Base-by-base conservation (phyloP, 2,888 invertebrate genomes). In the Apamea crenata region DNA sequence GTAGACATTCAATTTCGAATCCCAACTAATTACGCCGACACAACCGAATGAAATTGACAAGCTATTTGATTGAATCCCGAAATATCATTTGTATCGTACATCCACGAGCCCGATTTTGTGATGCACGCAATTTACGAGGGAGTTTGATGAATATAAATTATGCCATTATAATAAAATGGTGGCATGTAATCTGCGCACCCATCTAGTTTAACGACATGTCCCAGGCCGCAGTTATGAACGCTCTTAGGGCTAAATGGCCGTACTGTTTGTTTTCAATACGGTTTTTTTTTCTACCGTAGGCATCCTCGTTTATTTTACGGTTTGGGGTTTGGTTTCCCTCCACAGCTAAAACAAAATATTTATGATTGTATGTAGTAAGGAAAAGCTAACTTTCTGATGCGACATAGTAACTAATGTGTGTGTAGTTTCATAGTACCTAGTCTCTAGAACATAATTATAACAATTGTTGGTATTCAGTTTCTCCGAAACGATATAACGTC, bases 131-230 rank as follows among this genome's bases (percentile, higher is more conserved):
- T 91, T 91, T 90, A 87, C 77, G 84, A 83, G 82, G 81, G 85
- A 91, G 91, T 93, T 92, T 91, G 91, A 92, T 92, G 91, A 93
- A 94, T 93, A 91, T 89, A 91, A 88, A 91, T 92, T 84, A 85
- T 79, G 74, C 29, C 78, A 86, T 88, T 87, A 85, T 81, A 87
- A 80, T 81, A 86, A 86, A 89, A 87, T 86, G 85, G 78, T 72
- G 88, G 82, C 86, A 88, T 85, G 88, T 90, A 89, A 93, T 91
- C 90, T 89, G 85, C 87, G 84, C 83, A 86, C 83, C 87, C 86
- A 91, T 93, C 90, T 88, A 84, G 80, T 89, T 90, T 91, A 91
- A 93, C 87, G 90, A 90, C 87, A 73, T 83, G 87, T 87, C 87
- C 77, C 87, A 74, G 78, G 66, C 75, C 77, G 82, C 79, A 74